Base-by-base conservation (phyloP, 2,797 vertebrate species). In the Bradypodion pumilum region DNA sequence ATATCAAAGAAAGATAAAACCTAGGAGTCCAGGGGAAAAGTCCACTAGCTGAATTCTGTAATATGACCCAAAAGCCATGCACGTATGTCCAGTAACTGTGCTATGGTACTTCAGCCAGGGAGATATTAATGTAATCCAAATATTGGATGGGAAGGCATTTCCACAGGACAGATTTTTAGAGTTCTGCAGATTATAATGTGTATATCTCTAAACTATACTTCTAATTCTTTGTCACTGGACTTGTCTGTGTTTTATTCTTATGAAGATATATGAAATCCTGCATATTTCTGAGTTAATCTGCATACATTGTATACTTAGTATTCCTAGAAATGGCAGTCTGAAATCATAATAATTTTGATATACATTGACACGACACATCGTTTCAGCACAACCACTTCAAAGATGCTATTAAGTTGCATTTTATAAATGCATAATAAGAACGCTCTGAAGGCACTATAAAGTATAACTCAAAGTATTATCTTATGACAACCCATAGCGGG, bases 331-430 rank as follows among this genome's bases (percentile, higher is more conserved):
- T 56, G 82, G 63, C 83, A 86, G 88, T 59, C 81, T 89, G 80
- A 90, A 92, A 85, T 83, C 90, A 88, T 32, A 87, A 81, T 90
- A 89, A 92, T 94, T 90, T 91, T 93, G 90, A 94, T 92, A 93
- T 83, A 90, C 82, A 82, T 84, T 91, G 91, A 91, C 89, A 91
- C 85, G 80, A 88, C 90, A 83, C 59, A 78, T 40, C 56, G 49
- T 29, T 70, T 90, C 79, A 90, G 74, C 59, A 86, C 88, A 91
- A 93, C 84, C 82, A 85, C 89, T 93, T 87, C 82, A 91, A 85
- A 85, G 89, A 89, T 87, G 70, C 85, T 84, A 90, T 91, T 91
- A 87, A 81, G 6, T 65, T 89, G 91, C 89, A 91, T 91, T 91
- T 90, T 92, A 89, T 73, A 89, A 90, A 87, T 13, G 6, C 82